Evolutionary conservation across 2,888 invertebrate species (phyloP), one percentile per base, ranked within the genome.

Genomic region (Adelphocoris suturalis): DNA sequence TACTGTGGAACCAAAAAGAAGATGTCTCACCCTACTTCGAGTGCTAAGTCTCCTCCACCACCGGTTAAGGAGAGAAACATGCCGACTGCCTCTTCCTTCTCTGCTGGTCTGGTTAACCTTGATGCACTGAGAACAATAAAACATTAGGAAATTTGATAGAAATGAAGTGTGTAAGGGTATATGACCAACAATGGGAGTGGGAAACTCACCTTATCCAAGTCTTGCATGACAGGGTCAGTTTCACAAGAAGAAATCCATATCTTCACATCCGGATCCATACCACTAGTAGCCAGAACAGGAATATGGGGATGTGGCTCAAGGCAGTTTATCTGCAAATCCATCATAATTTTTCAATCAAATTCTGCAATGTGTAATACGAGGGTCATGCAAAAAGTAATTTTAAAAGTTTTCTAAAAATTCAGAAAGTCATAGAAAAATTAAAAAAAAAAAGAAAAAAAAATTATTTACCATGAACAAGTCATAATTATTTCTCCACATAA

Each of bases 231-330:
- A 12, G 91, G 92, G 47, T 91, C 91, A 13, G 91, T 89, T 90
- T 95, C 95, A 91, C 94, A 94, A 0, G 95, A 95, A 3, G 99
- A 98, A 87, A 97, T 95, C 98, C 98, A 99, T 89, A 99, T 96
- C 94, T 99, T 99, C 19, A 99, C 96, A 93, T 98, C 97, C 93
- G 96, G 95, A 94, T 99, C 99, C 5, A 99, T 94, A 0, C 99
- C 99, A 93, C 97, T 97, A 2, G 98, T 98, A 14, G 98, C 98
- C 92, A 99, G 94, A 91, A 97, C 95, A 0, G 99, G 98, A 92
- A 96, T 95, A 91, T 95, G 94, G 0, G 99, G 99, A 94, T 99
- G 99, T 0, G 97, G 96, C 93, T 98, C 98, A 93, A 99, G 94
- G 92, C 97, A 97, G 94, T 99, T 99, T 0, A 98, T 96, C 97